Percentiles rank a stretch among this genome's conserved stretches.
Conservation (phyloP, 2,888 invertebrate species). For the Spisula subtruncata region DNA sequence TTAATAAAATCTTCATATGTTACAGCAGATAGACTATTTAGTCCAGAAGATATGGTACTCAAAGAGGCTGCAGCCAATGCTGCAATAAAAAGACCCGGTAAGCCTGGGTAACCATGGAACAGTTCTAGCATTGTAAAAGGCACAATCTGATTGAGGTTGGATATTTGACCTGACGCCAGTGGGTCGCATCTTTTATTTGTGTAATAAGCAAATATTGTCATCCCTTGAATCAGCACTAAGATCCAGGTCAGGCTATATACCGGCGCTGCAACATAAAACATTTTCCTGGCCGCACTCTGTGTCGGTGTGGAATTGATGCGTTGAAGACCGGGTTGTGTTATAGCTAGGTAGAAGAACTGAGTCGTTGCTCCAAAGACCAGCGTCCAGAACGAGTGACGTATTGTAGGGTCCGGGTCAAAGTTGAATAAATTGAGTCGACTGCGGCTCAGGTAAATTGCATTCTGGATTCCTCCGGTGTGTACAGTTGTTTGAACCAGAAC, state of each 20-base stretch:
- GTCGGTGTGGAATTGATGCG: conserved; percentile 58
- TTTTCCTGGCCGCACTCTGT: conserved; percentile 25
- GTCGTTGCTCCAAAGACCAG: no score
- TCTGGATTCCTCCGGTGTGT: conserved; percentile 13
- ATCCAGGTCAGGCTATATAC: conserved; percentile 38
- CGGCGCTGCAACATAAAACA: conserved; percentile 52
- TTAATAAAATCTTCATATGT: conserved; percentile 62
- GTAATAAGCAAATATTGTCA: no score
- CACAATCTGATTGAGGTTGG: conserved; percentile 58
- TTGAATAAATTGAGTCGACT: conserved; percentile 44
- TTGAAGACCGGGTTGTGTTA: conserved; percentile 53
- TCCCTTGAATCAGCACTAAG: no score
- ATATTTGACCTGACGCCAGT: conserved; percentile 54
- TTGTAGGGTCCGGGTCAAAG: conserved; percentile 55
- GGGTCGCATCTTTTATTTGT: no score
- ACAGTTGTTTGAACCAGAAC: conserved; percentile 42
- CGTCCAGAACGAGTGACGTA: conserved; percentile 55
- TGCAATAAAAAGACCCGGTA: no score
- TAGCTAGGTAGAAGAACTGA: conserved; percentile 43
- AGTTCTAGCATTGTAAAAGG: conserved; percentile 58
- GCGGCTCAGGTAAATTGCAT: conserved; percentile 2
- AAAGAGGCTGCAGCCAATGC: no score
- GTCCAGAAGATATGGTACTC: conserved; percentile 64
- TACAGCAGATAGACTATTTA: conserved; percentile 60
- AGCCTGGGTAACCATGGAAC: no score